phyloP scores from a whole-genome alignment of 2,888 invertebrate genomes.

The Pecten maximus region DNA sequence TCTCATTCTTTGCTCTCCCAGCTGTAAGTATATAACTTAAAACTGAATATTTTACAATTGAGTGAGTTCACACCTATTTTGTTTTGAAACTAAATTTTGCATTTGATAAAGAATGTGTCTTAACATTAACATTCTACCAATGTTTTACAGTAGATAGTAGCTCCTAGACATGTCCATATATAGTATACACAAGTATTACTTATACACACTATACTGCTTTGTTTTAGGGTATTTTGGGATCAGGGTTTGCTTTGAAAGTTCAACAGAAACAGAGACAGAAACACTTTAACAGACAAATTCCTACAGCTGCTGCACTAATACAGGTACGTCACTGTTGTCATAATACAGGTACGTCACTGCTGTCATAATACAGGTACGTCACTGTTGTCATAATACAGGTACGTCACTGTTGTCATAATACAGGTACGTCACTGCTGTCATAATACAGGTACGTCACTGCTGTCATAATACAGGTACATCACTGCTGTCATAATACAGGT shows the following conservation, averaged over 20 bases:
- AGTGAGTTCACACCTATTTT: too few species aligned
- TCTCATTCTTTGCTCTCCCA: constrained; percentile 93
- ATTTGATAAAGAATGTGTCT: too few species aligned
- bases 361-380: neutral
- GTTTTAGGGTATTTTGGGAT: constrained; percentile 90
- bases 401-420: neutral
- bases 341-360: neutral
- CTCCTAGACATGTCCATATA: too few species aligned
- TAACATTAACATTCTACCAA: too few species aligned
- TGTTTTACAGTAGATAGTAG: too few species aligned
- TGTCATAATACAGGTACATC: neutral
- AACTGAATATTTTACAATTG: too few species aligned
- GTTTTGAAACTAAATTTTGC: too few species aligned
- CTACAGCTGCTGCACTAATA: constrained; percentile 91
- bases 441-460: neutral
- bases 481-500: neutral
- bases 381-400: neutral
- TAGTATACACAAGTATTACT: too few species aligned
- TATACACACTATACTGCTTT: too few species aligned
- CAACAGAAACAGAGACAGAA: constrained; percentile 94
- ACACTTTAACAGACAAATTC: constrained; percentile 92
- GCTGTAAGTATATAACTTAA: too few species aligned
- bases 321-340: constrained; percentile 83
- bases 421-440: neutral
- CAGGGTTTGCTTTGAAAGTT: constrained; percentile 92